Conservation (phyloP, 2,797 vertebrate genomes). For the Otolemur crassicaudatus region DNA sequence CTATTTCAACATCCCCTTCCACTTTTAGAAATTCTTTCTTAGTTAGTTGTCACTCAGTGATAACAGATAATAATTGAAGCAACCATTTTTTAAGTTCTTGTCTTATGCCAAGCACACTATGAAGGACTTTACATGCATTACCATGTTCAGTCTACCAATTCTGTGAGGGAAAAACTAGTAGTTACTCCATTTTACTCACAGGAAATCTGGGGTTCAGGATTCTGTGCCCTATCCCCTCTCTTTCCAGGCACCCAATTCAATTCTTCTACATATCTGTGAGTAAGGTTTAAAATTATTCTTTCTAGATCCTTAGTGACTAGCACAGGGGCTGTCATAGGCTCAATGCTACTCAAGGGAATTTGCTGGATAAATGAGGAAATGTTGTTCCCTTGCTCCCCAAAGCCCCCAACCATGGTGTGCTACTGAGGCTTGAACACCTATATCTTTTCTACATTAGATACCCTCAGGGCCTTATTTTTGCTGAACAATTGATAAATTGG, state of each 20-base stretch:
- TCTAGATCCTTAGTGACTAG: not conserved
- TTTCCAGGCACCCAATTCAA: not conserved
- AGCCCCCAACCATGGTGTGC: not conserved
- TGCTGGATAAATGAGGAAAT: constrained; percentile 24
- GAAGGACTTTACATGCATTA: not conserved
- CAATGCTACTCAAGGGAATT: not conserved
- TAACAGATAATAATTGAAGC: not conserved
- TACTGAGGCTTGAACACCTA: not conserved
- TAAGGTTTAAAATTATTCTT: constrained; percentile 33
- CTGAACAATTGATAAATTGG: constrained; percentile 66
- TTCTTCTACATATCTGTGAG: not conserved
- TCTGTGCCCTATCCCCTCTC: not conserved
- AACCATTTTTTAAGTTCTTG: not conserved
- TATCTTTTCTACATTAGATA: constrained; percentile 28
- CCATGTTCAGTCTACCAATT: not conserved
- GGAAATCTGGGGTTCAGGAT: not conserved
- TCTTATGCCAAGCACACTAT: constrained; percentile 1
- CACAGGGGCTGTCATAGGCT: not conserved
- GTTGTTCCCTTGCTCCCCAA: not conserved
- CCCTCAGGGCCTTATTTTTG: constrained; percentile 49
- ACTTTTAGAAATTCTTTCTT: constrained; percentile 34
- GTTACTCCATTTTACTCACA: not conserved
- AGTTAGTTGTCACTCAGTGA: not conserved
- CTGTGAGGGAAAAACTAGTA: not conserved
- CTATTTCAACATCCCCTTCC: not conserved